Conservation (phyloP, 2,113 vertebrate genomes). For the Lycocorax pyrrhopterus region DNA sequence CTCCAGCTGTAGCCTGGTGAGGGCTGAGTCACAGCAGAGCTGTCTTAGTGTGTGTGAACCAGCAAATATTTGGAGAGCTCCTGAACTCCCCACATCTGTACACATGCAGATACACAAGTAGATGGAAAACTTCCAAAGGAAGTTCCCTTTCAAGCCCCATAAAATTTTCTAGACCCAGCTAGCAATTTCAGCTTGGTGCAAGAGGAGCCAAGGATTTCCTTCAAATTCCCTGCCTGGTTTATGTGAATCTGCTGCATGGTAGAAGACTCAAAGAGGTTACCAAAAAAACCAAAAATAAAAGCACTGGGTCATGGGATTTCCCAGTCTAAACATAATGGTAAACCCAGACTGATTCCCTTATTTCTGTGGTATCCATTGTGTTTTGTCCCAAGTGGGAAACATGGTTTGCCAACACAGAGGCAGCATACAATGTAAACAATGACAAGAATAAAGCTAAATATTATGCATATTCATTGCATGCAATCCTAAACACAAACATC, state of each 20-base stretch:
- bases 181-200: not conserved
- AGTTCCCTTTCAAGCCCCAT: not conserved
- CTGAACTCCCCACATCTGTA: not conserved
- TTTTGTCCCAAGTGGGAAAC: not conserved
- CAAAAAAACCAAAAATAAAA: not conserved
- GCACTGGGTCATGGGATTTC: not conserved
- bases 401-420: not conserved
- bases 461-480: constrained; percentile 43
- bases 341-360: not conserved
- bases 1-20: not conserved
- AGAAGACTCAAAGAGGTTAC: not conserved
- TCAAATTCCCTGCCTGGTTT: not conserved
- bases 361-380: not conserved
- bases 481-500: constrained; percentile 13
- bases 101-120: not conserved
- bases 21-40: not conserved
- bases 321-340: not conserved
- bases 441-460: constrained; percentile 45
- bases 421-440: constrained; percentile 6
- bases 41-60: not conserved
- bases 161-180: not conserved
- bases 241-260: not conserved
- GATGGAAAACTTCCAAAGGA: constrained; percentile 15
- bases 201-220: not conserved
- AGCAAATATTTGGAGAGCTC: constrained; percentile 9